Conservation (phyloP, 2,797 vertebrate species). For the Falco peregrinus region DNA sequence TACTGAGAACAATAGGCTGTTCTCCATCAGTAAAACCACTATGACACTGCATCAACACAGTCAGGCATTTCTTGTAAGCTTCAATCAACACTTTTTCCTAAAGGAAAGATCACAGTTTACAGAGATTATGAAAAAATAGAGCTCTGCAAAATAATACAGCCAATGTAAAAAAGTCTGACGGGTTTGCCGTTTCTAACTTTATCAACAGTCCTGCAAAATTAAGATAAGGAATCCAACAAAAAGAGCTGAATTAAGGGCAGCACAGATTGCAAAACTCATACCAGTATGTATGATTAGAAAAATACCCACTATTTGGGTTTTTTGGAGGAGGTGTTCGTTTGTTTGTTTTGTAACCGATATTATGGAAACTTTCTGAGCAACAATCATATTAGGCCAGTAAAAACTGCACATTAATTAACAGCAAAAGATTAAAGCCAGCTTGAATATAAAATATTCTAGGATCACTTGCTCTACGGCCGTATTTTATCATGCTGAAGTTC, state of each 20-base stretch:
- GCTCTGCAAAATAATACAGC: not conserved
- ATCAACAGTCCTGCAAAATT: not conserved
- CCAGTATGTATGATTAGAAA: not conserved
- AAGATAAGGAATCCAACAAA: not conserved
- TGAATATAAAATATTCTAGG: not conserved
- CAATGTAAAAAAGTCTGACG: rapidly evolving
- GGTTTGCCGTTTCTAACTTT: not conserved
- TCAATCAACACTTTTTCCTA: conserved; percentile 92
- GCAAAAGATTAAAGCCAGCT: not conserved
- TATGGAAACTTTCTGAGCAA: not conserved
- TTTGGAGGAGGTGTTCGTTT: not conserved
- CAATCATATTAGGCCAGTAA: not conserved
- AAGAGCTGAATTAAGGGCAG: not conserved
- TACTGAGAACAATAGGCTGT: conserved; percentile 90
- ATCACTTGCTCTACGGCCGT: not conserved
- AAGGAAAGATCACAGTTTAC: conserved; percentile 18
- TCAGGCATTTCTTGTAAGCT: conserved; percentile 92
- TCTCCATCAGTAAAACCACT: conserved; percentile 91
- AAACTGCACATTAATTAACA: not conserved
- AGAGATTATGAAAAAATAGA: not conserved
- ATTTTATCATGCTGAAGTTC: not conserved
- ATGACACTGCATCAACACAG: conserved; percentile 87
- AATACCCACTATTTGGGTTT: not conserved
- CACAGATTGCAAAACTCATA: not conserved
- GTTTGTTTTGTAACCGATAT: not conserved